Evolutionary conservation across 2,888 invertebrate genomes (phyloP).

Genomic region (Erannis defoliaria): DNA sequence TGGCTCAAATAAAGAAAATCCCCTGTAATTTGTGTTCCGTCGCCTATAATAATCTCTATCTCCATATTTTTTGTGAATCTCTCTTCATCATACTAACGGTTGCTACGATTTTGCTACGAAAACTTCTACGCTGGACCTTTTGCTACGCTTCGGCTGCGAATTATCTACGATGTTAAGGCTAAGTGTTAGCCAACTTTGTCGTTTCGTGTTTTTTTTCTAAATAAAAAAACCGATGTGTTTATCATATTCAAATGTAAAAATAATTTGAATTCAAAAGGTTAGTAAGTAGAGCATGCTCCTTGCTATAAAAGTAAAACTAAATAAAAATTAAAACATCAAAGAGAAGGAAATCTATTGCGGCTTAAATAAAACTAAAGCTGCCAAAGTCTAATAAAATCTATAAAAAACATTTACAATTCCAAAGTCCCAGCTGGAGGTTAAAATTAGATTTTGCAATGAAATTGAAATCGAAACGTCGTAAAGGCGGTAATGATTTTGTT

Average conservation of each 20-base stretch:
- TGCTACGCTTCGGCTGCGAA: slow-evolving; percentile 34
- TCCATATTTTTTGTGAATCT: too few relatives aligned
- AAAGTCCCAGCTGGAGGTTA: slow-evolving; percentile 5
- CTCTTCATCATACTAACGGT: too few relatives aligned
- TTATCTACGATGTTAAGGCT: slow-evolving; percentile 23
- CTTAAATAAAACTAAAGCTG: slow-evolving; percentile 7
- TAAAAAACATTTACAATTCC: slow-evolving; percentile 4
- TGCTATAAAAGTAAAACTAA: not conserved
- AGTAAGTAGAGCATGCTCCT: not conserved
- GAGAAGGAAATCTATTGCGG: slow-evolving; percentile 9
- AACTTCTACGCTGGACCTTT: slow-evolving; percentile 32
- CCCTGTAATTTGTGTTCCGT: too few relatives aligned
- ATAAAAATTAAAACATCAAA: slow-evolving; percentile 13
- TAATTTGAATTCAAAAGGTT: not conserved
- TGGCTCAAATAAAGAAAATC: too few relatives aligned
- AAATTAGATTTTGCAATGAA: slow-evolving; percentile 9
- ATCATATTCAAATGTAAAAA: not conserved
- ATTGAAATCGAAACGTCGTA: slow-evolving; percentile 16
- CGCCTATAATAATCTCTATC: too few relatives aligned
- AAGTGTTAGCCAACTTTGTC: not conserved
- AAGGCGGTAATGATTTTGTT: slow-evolving; percentile 32
- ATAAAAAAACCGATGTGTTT: not conserved
- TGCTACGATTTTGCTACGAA: slow-evolving; percentile 22
- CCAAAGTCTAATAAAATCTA: slow-evolving; percentile 1
- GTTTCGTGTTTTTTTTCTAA: not conserved